These are phyloP conservation scores for Dyspetes luteomarginatus DNA, from an alignment of 2,888 invertebrate species.

Conservation along the genomic window DNA sequence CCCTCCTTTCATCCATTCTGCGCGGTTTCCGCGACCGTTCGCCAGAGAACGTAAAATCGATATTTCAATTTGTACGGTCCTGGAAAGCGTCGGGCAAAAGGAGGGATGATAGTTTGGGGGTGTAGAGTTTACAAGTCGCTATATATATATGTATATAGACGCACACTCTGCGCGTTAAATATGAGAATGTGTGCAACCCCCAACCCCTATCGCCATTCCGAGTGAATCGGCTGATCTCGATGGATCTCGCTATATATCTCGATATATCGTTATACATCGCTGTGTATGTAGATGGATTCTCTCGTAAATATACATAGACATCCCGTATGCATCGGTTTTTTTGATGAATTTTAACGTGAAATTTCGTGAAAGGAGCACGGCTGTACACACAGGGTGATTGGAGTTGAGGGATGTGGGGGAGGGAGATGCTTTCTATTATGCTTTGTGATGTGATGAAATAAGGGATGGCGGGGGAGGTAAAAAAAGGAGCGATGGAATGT, in stretches of 20 bases:
- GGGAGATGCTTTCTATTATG: slow-evolving; percentile 17
- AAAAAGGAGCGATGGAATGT: slow-evolving; percentile 44
- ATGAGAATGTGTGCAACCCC: slow-evolving; percentile 26
- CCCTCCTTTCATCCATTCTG: not conserved
- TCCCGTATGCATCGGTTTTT: slow-evolving; percentile 48
- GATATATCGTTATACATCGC: slow-evolving; percentile 21
- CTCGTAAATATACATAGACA: slow-evolving; percentile 18
- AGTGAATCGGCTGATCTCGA: slow-evolving; percentile 31
- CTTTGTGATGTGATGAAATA: slow-evolving; percentile 35
- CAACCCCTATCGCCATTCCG: slow-evolving; percentile 6
- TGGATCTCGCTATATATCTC: slow-evolving; percentile 26
- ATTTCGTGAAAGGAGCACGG: slow-evolving; percentile 48
- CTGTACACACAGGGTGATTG: not conserved
- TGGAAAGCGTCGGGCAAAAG: not conserved
- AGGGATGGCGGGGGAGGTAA: slow-evolving; percentile 23
- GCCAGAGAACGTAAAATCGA: slow-evolving; percentile 67
- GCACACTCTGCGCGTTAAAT: not conserved
- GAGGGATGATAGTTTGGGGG: slow-evolving; percentile 41
- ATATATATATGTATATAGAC: not conserved
- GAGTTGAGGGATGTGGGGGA: not conserved
- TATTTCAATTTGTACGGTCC: slow-evolving; percentile 66
- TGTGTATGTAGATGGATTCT: slow-evolving; percentile 8
- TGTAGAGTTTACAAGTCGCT: not conserved
- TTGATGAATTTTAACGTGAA: slow-evolving; percentile 59
- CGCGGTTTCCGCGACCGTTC: slow-evolving; percentile 52